Evolutionary conservation across 2,113 vertebrate genomes (phyloP), one percentile per base, ranked within the genome.

Genomic region (Camelus bactrianus): DNA sequence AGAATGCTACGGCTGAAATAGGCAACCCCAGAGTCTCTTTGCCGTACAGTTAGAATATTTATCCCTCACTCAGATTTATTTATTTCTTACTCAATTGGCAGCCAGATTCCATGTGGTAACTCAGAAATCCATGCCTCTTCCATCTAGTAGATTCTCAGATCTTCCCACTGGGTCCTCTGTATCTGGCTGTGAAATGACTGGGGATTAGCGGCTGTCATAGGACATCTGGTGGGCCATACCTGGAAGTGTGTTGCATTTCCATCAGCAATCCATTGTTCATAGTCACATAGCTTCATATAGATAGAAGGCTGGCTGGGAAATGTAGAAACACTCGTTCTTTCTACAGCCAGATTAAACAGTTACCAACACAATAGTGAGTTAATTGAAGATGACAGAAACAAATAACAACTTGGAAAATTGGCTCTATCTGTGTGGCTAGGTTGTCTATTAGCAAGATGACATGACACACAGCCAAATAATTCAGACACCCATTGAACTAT

Each of bases 301-400:
- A 46, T 4, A n/a, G 22, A 26, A 54, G 12, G 7, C 48, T 75
- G 62, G 0, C 9, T 52, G 70, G 28, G 30, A 62, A 86, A 38
- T 76, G 32, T 16, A 32, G 52, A 79, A 52, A 2, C 16, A 54
- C 32, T 38, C 77, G 22, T 60, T 92, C 28, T 52, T 92, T 92
- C 14, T 50, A 38, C 2, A 54, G n/a, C 10, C 58, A 95, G 54
- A 42, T 77, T 30, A 58, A 93, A 93, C 35, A 94, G 62, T 73
- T 65, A 79, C 38, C 56, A 84, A 46, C n/a, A 48, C 20, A 62
- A 26, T 9, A 86, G 30, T 72, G 70, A n/a, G 8, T 70, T 75
- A 73, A 89, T 16, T 80, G 48, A 72, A 93, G 88, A 91, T 35
- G 52, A 73, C 8, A 82, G 67, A 94, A 92, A 86, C 65, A 94